These are phyloP conservation scores for Papilio polyxenes DNA, from an alignment of 1,140 invertebrate genomes.

Conservation along the genomic window DNA sequence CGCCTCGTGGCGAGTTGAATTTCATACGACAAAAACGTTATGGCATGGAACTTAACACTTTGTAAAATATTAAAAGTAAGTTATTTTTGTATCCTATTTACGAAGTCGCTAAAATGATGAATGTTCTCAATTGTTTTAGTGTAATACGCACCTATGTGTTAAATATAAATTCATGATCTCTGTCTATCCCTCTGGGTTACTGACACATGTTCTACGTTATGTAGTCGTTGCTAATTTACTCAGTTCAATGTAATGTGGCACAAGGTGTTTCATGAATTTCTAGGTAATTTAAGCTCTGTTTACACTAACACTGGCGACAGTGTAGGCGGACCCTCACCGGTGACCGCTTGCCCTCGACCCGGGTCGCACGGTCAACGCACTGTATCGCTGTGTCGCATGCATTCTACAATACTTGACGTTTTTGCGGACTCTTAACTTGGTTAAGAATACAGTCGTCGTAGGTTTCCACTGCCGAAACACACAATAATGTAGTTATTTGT, in stretches of 20 bases:
- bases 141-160: no score
- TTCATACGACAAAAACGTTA: no score
- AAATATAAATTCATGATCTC: neutral
- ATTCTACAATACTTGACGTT: slow-evolving; percentile 37
- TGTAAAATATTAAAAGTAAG: no score
- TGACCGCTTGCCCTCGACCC: slow-evolving; percentile 68
- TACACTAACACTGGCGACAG: slow-evolving; percentile 43
- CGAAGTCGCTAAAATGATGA: no score
- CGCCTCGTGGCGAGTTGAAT: no score
- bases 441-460: neutral
- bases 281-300: slow-evolving; percentile 14
- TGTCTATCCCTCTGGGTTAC: neutral
- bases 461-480: neutral
- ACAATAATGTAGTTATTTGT: neutral
- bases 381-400: slow-evolving; percentile 53
- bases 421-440: slow-evolving; percentile 24
- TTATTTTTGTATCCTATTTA: no score
- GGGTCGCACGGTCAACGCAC: slow-evolving; percentile 67
- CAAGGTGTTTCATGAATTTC: neutral
- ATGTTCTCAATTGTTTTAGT: no score
- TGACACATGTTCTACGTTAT: neutral
- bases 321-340: slow-evolving; percentile 53
- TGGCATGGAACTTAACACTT: no score
- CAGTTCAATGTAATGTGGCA: neutral
- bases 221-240: neutral